A percentile compares a stretch with the other conserved stretches of the same genome.
These are phyloP conservation scores for Symphodus melops DNA, from an alignment of 2,113 vertebrate species.

Conservation along the genomic window DNA sequence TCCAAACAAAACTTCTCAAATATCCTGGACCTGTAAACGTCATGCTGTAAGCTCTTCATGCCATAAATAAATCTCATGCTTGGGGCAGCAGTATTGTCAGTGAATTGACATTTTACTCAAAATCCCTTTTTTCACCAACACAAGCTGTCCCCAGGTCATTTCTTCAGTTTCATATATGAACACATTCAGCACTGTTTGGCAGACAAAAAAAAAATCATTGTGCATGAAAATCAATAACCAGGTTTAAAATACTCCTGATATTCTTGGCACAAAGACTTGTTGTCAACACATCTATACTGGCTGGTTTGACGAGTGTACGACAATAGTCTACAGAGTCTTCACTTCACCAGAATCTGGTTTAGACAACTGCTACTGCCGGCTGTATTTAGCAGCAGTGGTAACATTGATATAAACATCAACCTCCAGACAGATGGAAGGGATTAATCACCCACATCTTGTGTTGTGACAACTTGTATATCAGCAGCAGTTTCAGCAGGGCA, in stretches of 20 bases:
- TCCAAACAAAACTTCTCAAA: background rate
- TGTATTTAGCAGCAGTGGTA: conserved; percentile 39
- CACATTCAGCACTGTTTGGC: background rate
- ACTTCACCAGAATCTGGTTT: conserved; percentile 11
- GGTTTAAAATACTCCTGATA: conserved; percentile 21
- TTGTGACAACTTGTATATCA: conserved; percentile 19
- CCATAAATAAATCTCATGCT: conserved; percentile 49
- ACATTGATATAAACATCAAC: background rate
- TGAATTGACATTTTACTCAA: background rate
- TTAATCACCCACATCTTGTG: background rate
- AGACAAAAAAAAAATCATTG: conserved; percentile 1
- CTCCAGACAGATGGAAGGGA: background rate
- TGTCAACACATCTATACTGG: conserved; percentile 34
- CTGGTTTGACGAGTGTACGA: conserved; percentile 8
- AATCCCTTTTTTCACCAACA: background rate
- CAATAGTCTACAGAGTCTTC: conserved; percentile 3
- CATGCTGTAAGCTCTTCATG: conserved; percentile 61
- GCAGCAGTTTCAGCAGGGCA: conserved; percentile 67
- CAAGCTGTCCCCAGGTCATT: background rate
- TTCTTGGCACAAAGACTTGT: conserved; percentile 54
- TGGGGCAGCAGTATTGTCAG: background rate
- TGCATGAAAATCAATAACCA: background rate
- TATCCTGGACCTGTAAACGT: conserved; percentile 27
- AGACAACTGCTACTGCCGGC: conserved; percentile 19
- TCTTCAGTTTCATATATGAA: background rate